Conservation (phyloP, 2,113 vertebrate genomes). For the Pelodiscus sinensis region DNA sequence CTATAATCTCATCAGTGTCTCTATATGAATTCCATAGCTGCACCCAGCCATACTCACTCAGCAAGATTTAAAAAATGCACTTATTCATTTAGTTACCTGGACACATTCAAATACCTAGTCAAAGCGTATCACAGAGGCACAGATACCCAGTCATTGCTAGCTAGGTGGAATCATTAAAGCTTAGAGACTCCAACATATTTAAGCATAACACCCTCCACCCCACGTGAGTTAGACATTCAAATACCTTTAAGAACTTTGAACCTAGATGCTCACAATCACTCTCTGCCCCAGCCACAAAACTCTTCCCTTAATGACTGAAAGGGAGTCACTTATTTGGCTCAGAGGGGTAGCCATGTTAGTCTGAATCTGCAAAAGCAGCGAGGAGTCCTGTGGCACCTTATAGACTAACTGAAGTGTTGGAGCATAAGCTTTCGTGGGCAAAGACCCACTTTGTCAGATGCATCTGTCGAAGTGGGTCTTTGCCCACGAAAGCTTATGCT, state of each 20-base stretch:
- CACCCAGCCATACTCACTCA: neutral
- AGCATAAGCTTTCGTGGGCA: no score
- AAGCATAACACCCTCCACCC: neutral
- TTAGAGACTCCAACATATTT: neutral
- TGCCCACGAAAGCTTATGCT: no score
- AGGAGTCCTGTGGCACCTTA: no score
- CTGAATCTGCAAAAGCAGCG: no score
- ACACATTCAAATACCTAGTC: neutral
- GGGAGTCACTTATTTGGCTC: no score
- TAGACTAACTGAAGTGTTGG: no score
- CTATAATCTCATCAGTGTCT: neutral
- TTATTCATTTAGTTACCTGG: neutral
- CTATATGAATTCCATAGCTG: neutral
- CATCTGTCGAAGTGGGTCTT: no score
- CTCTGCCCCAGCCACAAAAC: no score
- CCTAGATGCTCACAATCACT: neutral
- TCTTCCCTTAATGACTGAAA: neutral
- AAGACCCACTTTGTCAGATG: no score
- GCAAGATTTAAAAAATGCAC: neutral
- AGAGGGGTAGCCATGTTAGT: no score
- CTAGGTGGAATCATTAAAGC: neutral
- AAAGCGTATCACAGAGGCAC: neutral
- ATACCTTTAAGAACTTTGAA: neutral
- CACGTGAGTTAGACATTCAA: neutral
- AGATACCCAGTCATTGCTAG: neutral